Evolutionary conservation across 1,140 invertebrate genomes (phyloP), one percentile per base, ranked within the genome.

Genomic region (Hyphantria cunea): DNA sequence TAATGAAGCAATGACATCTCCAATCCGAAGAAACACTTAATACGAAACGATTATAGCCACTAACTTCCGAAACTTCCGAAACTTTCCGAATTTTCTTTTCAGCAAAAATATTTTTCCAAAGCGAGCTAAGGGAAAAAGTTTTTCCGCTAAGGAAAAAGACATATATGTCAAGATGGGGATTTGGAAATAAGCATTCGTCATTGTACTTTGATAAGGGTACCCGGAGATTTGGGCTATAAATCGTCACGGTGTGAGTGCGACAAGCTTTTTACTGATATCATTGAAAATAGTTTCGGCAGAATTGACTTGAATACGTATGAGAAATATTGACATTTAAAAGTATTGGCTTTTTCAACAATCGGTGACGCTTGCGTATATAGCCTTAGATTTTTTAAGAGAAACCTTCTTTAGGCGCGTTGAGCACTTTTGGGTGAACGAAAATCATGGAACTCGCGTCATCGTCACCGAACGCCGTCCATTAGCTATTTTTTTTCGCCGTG

Each of bases 101-200:
- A 56, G 14, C 13, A 17, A 34, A 56, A 56, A 56, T 56, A 56
- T 45, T 56, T 56, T 56, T 45, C 41, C 32, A 34, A 56, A 56
- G 42, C 53, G 45, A 56, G 32, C 52, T 47, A 34, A 13, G 42
- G 25, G 53, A n/a, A 56, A 55, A 56, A 56, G 42, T 56, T 56
- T 56, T 56, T 47, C 52, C 42, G 51, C 41, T 53, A 42, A 53
- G n/a, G 53, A 34, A 44, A 25, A 11, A 56, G 44, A 54, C 17
- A 25, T 25, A 45, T 54, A 45, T 44, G 53, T 56, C 42, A 45
- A 32, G 9, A 13, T 11, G 37, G 31, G 32, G 53, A 15, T 56
- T 7, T 25, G 9, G 32, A 33, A 45, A 39, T 37, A 56, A 41
- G 44, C 53, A 56, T 56, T 45, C 53, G 25, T 56, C 53, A 56